Conservation (phyloP, 2,113 vertebrate species). For the Grus americana region DNA sequence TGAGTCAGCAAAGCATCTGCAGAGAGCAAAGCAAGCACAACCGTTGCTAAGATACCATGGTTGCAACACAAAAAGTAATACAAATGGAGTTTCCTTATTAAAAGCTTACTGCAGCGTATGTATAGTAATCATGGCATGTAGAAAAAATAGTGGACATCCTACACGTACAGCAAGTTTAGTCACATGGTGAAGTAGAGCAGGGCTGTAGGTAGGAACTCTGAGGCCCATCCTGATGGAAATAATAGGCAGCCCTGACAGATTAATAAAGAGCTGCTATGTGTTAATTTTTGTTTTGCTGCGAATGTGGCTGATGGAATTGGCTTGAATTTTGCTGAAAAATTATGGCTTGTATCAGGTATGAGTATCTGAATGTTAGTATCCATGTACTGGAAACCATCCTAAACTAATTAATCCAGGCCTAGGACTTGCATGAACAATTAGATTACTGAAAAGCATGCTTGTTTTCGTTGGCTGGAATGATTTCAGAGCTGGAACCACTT, state of each 20-base stretch:
- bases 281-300: neutral
- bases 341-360: rapidly evolving
- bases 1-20: constrained; percentile 34
- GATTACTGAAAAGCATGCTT: neutral
- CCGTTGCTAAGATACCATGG: constrained; percentile 52
- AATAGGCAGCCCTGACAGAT: neutral
- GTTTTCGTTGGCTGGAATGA: neutral
- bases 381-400: neutral
- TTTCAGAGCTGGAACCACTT: neutral
- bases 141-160: neutral
- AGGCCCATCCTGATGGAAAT: neutral
- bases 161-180: neutral
- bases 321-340: neutral
- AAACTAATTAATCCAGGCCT: neutral
- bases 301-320: neutral
- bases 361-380: neutral
- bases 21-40: constrained; percentile 27
- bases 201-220: rapidly evolving
- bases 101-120: neutral
- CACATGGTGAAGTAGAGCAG: rapidly evolving
- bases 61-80: constrained; percentile 41
- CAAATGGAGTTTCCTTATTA: constrained; percentile 37
- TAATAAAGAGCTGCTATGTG: neutral
- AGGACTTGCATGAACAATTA: neutral
- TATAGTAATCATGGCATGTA: neutral